Evolutionary conservation across 2,113 vertebrate genomes (phyloP).

Genomic region (Myrmecobius fasciatus): DNA sequence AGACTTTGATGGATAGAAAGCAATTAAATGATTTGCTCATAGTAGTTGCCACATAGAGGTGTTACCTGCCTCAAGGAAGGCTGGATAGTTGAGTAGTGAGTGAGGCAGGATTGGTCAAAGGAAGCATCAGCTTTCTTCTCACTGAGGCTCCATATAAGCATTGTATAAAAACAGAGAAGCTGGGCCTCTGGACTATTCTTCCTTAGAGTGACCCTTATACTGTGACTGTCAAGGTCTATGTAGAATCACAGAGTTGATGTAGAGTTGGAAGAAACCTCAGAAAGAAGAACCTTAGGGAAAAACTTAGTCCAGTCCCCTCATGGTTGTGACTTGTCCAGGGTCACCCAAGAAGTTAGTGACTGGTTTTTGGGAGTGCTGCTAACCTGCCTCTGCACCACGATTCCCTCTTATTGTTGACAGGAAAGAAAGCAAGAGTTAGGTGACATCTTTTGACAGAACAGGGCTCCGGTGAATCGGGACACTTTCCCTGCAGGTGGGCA

Average conservation of each 20-base stretch:
- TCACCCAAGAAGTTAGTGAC: neutral
- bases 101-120: neutral
- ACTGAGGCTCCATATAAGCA: neutral
- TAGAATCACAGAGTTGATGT: neutral
- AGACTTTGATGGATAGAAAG: slow-evolving; percentile 34
- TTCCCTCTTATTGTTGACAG: neutral
- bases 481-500: neutral
- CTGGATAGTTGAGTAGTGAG: neutral
- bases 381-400: neutral
- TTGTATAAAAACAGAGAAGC: neutral
- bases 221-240: neutral
- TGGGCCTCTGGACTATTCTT: neutral
- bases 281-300: neutral
- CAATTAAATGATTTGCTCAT: slow-evolving; percentile 24
- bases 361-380: neutral
- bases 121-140: neutral
- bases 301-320: neutral
- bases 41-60: neutral
- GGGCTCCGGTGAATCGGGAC: neutral
- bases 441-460: neutral
- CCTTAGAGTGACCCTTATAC: neutral
- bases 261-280: neutral
- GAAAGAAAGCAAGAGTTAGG: neutral
- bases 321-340: neutral
- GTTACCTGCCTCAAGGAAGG: neutral